These are phyloP conservation scores for Salvator merianae DNA, from an alignment of 2,113 vertebrate genomes.

Conservation along the genomic window DNA sequence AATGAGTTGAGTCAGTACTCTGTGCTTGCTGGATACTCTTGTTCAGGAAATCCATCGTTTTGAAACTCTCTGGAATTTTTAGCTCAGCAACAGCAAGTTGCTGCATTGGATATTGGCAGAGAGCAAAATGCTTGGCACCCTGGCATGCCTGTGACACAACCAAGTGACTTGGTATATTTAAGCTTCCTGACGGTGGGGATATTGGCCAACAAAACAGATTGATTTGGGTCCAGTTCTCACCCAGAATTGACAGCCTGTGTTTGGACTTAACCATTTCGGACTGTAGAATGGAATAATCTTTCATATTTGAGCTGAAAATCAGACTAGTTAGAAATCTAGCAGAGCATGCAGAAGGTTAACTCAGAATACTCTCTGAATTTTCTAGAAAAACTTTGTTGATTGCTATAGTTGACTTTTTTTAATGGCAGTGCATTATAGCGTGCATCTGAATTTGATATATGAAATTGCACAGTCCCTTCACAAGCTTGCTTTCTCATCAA, in stretches of 20 bases:
- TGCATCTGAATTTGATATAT: neutral
- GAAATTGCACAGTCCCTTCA: neutral
- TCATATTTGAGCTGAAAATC: neutral
- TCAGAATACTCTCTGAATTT: neutral
- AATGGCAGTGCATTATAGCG: neutral
- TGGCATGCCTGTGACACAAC: conserved; percentile 15
- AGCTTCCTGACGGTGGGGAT: neutral
- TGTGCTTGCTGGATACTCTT: conserved; percentile 9
- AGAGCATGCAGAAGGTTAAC: neutral
- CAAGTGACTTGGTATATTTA: conserved; percentile 20
- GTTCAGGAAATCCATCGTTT: conserved; percentile 53
- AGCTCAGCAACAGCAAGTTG: neutral
- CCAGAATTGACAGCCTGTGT: neutral
- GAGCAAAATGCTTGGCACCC: neutral
- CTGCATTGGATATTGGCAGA: conserved; percentile 22
- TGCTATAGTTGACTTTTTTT: neutral
- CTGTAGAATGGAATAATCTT: neutral
- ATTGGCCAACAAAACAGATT: conserved; percentile 17
- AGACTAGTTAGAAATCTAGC: no score
- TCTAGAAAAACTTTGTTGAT: neutral
- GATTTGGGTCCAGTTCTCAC: neutral
- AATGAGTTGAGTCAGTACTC: conserved; percentile 16
- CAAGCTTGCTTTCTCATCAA: neutral
- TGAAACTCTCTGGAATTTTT: conserved; percentile 36
- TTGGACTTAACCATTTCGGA: neutral